A percentile compares a stretch with the other conserved stretches of the same genome.
Evolutionary conservation across 2,888 invertebrate genomes (phyloP).

Genomic region (Herminia tarsipennalis): DNA sequence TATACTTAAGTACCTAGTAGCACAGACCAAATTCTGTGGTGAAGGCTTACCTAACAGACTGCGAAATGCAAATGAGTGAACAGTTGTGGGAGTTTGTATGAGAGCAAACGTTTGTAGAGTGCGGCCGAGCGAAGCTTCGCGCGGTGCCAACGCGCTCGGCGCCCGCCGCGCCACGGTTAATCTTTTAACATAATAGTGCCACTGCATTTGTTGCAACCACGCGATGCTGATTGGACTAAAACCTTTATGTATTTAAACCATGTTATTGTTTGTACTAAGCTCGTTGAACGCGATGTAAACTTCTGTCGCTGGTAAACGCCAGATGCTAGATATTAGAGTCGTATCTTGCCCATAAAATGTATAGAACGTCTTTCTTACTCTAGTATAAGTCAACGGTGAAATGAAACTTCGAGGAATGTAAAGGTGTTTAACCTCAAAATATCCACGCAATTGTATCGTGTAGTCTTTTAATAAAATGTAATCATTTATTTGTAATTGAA

Average conservation of each 20-base stretch:
- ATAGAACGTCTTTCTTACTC: no score
- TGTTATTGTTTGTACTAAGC: slow-evolving; percentile 2
- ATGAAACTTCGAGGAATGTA: no score
- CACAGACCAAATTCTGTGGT: slow-evolving; percentile 49
- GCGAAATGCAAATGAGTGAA: slow-evolving; percentile 68
- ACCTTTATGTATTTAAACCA: slow-evolving; percentile 23
- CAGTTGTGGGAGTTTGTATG: slow-evolving; percentile 57
- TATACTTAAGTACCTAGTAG: slow-evolving; percentile 31
- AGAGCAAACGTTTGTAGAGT: slow-evolving; percentile 60
- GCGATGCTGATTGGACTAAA: slow-evolving; percentile 30
- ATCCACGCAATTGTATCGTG: no score
- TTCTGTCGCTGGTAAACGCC: neutral
- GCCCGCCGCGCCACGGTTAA: slow-evolving; percentile 48
- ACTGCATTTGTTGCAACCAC: slow-evolving; percentile 40
- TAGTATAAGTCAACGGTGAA: no score
- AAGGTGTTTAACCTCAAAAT: no score
- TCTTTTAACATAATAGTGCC: slow-evolving; percentile 63
- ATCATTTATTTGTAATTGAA: no score
- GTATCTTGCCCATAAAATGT: no score
- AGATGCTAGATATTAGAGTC: no score
- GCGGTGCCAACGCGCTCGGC: slow-evolving; percentile 21
- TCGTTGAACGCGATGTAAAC: neutral
- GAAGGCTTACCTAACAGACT: slow-evolving; percentile 56
- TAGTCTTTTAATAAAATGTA: no score
- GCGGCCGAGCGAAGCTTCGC: slow-evolving; percentile 28